Conservation (phyloP, 2,113 vertebrate species). For the Eulemur macaco region DNA sequence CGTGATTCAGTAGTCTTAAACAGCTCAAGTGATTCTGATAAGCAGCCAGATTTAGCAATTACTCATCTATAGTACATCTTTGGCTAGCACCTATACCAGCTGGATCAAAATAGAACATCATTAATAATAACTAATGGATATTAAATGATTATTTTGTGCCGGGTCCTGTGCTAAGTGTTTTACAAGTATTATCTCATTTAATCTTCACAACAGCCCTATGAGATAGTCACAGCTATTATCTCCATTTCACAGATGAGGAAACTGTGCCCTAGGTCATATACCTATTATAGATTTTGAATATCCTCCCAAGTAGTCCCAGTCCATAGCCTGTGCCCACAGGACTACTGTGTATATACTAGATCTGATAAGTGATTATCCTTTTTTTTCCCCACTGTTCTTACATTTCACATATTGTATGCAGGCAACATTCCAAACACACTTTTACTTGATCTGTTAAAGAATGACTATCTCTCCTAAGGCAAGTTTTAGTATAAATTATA, state of each 20-base stretch:
- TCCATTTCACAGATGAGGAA: background rate
- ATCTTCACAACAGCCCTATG: background rate
- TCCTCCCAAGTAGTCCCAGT: background rate
- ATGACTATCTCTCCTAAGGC: slow-evolving; percentile 2
- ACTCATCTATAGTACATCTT: background rate
- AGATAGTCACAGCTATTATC: background rate
- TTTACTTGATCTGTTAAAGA: slow-evolving; percentile 13
- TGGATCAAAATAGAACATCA: background rate
- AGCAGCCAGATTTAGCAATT: background rate
- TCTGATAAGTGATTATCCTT: background rate
- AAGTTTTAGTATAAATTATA: background rate
- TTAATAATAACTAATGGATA: background rate
- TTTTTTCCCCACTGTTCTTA: background rate
- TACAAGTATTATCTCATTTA: background rate
- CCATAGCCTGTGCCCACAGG: background rate
- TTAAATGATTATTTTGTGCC: slow-evolving; percentile 10
- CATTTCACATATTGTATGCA: background rate
- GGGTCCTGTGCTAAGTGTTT: background rate
- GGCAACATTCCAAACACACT: slow-evolving; percentile 9
- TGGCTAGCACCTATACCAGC: background rate
- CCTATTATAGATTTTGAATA: background rate
- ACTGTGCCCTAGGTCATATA: background rate
- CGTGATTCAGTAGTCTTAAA: slow-evolving; percentile 10
- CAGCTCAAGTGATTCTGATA: background rate
- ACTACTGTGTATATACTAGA: background rate